A percentile compares a stretch with the other conserved stretches of the same genome.
Conservation (phyloP, 2,888 invertebrate species). For the Prosopocoilus inquinatus region DNA sequence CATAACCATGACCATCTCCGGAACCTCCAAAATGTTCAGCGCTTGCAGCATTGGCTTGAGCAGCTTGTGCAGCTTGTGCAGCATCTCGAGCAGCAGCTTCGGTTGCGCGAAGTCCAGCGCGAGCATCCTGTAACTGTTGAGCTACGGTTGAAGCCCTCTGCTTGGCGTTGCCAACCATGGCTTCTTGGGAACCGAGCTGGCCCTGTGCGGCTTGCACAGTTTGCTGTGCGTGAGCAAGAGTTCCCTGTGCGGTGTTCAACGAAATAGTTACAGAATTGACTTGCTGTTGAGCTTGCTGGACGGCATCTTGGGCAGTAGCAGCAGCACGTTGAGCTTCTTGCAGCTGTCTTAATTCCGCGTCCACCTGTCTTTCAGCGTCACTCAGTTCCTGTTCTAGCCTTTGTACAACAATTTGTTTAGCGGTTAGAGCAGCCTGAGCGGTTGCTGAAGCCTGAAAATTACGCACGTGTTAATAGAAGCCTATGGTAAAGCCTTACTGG, state of each 20-base stretch:
- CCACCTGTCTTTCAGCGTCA: slow-evolving; percentile 65
- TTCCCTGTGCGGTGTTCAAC: slow-evolving; percentile 72
- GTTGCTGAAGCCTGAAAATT: slow-evolving; percentile 60
- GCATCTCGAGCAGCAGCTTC: slow-evolving; percentile 69
- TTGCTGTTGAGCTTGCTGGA: slow-evolving; percentile 53
- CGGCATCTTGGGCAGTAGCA: slow-evolving; percentile 68
- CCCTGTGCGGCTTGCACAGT: slow-evolving; percentile 72
- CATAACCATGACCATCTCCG: slow-evolving; percentile 35
- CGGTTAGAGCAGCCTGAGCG: slow-evolving; percentile 64
- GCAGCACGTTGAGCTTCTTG: slow-evolving; percentile 71
- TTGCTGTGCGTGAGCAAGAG: slow-evolving; percentile 71
- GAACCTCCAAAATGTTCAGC: slow-evolving; percentile 52
- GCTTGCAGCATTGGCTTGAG: slow-evolving; percentile 72
- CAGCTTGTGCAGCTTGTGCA: slow-evolving; percentile 66
- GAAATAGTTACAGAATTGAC: slow-evolving; percentile 72
- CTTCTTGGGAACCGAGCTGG: slow-evolving; percentile 72
- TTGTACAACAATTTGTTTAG: slow-evolving; percentile 55
- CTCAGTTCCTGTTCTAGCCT: slow-evolving; percentile 71
- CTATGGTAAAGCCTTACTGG: too few species aligned
- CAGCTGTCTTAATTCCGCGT: slow-evolving; percentile 69
- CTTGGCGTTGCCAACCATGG: slow-evolving; percentile 74
- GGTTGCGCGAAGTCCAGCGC: slow-evolving; percentile 73
- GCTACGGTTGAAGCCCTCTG: slow-evolving; percentile 65
- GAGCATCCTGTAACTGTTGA: slow-evolving; percentile 66
- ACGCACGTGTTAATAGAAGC: too few species aligned